A percentile compares a stretch with the other conserved stretches of the same genome.
Conservation (phyloP, 2,888 invertebrate species). For the Heliconius ethilla region DNA sequence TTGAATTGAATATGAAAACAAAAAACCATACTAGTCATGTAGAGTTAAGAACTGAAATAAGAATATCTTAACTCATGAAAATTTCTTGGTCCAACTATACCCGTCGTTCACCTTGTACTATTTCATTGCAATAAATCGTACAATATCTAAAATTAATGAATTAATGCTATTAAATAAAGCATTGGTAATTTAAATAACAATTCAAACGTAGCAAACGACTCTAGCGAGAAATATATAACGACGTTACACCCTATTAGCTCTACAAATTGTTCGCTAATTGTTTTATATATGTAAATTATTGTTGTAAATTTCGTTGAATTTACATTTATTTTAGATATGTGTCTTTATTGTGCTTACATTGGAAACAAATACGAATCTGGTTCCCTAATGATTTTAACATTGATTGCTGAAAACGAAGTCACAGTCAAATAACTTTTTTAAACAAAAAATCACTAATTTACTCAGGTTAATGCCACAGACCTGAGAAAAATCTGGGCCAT, state of each 20-base stretch:
- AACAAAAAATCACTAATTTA: neutral
- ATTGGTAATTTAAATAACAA: conserved; percentile 1
- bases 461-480: neutral
- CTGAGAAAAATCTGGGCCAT: too few relatives aligned
- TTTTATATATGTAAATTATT: conserved; percentile 18
- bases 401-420: neutral
- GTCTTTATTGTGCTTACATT: neutral
- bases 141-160: neutral
- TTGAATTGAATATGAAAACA: too few relatives aligned
- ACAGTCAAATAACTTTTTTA: neutral
- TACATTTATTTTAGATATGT: conserved; percentile 10
- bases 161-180: conserved; percentile 2
- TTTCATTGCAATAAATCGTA: neutral
- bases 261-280: conserved; percentile 20
- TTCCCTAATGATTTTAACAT: neutral
- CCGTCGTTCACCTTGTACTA: too few relatives aligned
- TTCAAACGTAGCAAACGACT: conserved; percentile 11
- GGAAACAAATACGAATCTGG: neutral
- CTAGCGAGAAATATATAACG: conserved; percentile 19
- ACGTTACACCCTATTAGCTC: conserved; percentile 16
- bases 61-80: too few relatives aligned
- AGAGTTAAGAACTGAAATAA: too few relatives aligned
- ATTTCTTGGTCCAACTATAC: too few relatives aligned
- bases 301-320: conserved; percentile 6
- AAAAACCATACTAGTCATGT: too few relatives aligned